These are phyloP conservation scores for Telmatherina bonti DNA, from an alignment of 2,797 vertebrate species.

Conservation along the genomic window DNA sequence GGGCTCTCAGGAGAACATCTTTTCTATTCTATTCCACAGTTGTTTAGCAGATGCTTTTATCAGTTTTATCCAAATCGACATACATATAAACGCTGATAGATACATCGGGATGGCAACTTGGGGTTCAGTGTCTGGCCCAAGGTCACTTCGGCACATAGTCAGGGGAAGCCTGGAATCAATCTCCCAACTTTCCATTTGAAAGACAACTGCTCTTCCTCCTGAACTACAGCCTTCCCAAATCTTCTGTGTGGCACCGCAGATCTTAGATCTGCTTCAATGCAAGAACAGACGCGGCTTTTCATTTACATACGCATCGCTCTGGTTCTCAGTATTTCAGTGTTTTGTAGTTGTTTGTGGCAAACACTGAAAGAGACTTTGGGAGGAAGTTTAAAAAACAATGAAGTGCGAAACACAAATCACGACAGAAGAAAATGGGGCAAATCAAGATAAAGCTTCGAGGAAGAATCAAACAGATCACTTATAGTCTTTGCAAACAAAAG, in stretches of 20 bases:
- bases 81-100: too few species aligned
- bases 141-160: too few species aligned
- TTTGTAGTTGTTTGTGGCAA: conserved; percentile 67
- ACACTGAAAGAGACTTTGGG: conserved; percentile 32
- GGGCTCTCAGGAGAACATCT: background rate
- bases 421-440: conserved; percentile 11
- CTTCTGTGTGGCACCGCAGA: conserved; percentile 33
- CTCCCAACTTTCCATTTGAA: too few species aligned
- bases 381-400: conserved; percentile 36
- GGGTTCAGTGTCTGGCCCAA: too few species aligned
- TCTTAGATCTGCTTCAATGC: conserved; percentile 63
- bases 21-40: too few species aligned
- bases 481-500: conserved; percentile 9
- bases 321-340: conserved; percentile 63
- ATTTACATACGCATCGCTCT: conserved; percentile 68
- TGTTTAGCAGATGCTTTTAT: too few species aligned
- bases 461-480: conserved; percentile 1
- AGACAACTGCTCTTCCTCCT: too few species aligned
- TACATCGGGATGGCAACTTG: too few species aligned
- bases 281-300: conserved; percentile 59
- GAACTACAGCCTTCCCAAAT: too few species aligned
- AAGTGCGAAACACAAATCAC: conserved; percentile 6
- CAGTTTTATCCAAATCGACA: too few species aligned
- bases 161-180: too few species aligned
- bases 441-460: conserved; percentile 25